Conservation (phyloP, 2,888 invertebrate species). For the Hesperia comma region DNA sequence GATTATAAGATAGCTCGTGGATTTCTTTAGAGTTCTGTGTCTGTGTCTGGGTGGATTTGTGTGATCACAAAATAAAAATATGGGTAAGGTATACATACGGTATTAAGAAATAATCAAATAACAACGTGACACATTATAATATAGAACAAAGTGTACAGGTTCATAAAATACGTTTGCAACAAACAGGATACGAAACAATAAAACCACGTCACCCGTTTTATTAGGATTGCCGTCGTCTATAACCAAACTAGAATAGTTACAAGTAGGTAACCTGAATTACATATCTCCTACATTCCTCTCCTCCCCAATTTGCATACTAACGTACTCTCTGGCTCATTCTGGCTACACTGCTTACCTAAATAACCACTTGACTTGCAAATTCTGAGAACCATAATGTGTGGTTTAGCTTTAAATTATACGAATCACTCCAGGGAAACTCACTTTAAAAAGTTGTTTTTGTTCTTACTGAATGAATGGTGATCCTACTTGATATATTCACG, state of each 20-base stretch:
- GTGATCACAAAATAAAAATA: no score
- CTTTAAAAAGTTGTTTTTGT: conserved; percentile 1
- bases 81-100: no score
- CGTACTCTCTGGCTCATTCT: conserved; percentile 24
- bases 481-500: no score
- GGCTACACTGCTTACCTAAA: conserved; percentile 27
- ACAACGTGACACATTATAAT: no score
- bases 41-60: no score
- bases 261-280: conserved; percentile 16
- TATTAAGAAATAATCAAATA: no score
- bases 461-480: neutral
- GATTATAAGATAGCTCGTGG: no score
- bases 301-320: conserved; percentile 31
- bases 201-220: no score
- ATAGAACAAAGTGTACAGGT: no score
- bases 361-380: conserved; percentile 37
- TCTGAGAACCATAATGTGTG: conserved; percentile 35
- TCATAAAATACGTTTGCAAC: no score
- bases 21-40: no score
- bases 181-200: no score
- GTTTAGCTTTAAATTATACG: conserved; percentile 30
- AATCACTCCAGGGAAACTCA: conserved; percentile 13
- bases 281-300: conserved; percentile 7
- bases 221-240: neutral
- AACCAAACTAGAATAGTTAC: neutral